Conservation (phyloP, 2,888 invertebrate species). For the Didymodactylos carnosus region DNA sequence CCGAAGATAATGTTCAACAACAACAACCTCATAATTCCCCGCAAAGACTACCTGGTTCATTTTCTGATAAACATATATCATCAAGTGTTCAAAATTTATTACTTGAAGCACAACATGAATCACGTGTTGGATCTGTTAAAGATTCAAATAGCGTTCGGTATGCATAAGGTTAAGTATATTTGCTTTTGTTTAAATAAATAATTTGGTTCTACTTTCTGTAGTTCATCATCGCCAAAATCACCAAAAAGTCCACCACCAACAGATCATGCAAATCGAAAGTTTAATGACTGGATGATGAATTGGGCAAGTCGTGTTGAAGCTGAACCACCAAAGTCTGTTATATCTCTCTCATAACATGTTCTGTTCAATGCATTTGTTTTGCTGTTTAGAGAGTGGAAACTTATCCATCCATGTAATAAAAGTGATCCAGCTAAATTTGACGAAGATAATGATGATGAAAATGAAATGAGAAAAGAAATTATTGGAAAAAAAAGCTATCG, state of each 20-base stretch:
- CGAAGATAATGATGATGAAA: neutral
- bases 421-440: neutral
- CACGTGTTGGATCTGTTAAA: neutral
- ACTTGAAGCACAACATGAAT: neutral
- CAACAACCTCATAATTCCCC: no score
- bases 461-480: neutral
- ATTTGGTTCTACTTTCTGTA: neutral
- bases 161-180: neutral
- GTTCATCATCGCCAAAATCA: no score
- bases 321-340: neutral
- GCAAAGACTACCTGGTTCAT: neutral
- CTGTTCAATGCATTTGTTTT: neutral
- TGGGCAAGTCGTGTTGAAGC: neutral
- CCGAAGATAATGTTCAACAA: no score
- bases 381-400: neutral
- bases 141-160: neutral
- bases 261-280: neutral
- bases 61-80: neutral
- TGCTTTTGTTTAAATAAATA: no score
- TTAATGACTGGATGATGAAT: neutral
- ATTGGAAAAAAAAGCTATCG: neutral
- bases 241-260: neutral
- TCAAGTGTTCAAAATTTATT: neutral
- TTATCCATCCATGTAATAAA: neutral
- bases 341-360: neutral